These are phyloP conservation scores for Kuschelorhynchus macadamiae DNA, from an alignment of 2,888 invertebrate genomes.

Conservation along the genomic window DNA sequence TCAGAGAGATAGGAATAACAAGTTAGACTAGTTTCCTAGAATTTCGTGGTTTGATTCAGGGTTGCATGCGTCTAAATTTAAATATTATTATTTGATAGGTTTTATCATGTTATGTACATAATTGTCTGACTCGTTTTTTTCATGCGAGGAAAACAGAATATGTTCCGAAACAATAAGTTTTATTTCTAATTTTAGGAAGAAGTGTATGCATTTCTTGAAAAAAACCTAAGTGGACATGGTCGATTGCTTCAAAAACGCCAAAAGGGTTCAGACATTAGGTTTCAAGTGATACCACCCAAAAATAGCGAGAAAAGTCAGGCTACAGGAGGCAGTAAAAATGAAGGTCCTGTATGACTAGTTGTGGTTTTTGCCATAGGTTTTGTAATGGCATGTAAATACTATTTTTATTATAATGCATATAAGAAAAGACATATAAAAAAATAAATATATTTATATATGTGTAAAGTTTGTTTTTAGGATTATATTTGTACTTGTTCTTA, in stretches of 20 bases:
- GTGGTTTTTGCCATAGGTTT: slow-evolving; percentile 12
- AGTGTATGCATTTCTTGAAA: slow-evolving; percentile 73
- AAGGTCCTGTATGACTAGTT: slow-evolving; percentile 32
- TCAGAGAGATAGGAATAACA: too few species aligned
- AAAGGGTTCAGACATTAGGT: slow-evolving; percentile 75
- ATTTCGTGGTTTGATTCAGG: too few species aligned
- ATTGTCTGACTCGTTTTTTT: too few species aligned
- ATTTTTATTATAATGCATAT: slow-evolving; percentile 33
- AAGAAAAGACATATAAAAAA: slow-evolving; percentile 23
- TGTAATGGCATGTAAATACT: slow-evolving; percentile 41
- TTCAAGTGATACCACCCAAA: slow-evolving; percentile 73
- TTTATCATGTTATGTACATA: too few species aligned
- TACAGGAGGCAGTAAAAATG: slow-evolving; percentile 27
- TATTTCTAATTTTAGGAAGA: slow-evolving; percentile 70
- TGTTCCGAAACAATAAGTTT: not conserved
- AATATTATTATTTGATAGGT: too few species aligned
- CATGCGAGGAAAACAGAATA: too few species aligned
- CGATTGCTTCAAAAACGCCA: slow-evolving; percentile 76
- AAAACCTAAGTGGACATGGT: slow-evolving; percentile 66
- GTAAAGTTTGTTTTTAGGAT: too few species aligned
- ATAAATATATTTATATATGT: slow-evolving; percentile 19
- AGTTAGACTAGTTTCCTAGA: too few species aligned
- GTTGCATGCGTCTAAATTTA: too few species aligned
- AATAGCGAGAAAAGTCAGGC: slow-evolving; percentile 41
- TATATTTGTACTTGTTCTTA: too few species aligned